Conservation (phyloP, 2,113 vertebrate species). For the Centropus unirufus region DNA sequence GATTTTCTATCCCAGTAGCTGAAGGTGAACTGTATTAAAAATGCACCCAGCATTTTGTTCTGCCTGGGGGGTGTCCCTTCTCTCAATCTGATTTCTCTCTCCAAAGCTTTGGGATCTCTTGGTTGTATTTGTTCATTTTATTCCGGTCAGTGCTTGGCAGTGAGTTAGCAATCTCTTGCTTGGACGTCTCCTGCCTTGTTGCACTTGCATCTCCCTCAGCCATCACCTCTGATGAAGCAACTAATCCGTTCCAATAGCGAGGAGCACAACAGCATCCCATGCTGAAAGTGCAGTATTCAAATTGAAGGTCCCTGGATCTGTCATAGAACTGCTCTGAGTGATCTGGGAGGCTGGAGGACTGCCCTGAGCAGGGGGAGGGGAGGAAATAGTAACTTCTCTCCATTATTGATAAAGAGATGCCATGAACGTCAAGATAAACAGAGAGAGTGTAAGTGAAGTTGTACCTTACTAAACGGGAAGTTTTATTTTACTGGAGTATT, state of each 20-base stretch:
- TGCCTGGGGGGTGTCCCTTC: background rate
- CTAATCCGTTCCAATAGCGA: background rate
- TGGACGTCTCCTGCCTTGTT: background rate
- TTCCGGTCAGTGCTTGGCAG: background rate
- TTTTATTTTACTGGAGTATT: background rate
- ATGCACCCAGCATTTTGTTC: background rate
- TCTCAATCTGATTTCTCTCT: too few species aligned
- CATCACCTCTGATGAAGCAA: background rate
- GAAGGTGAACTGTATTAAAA: background rate
- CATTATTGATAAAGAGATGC: background rate
- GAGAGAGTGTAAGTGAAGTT: background rate
- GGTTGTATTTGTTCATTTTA: background rate
- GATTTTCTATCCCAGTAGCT: background rate
- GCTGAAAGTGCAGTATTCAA: background rate
- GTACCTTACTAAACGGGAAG: background rate
- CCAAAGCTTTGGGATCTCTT: background rate
- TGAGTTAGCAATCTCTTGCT: background rate
- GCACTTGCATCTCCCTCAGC: background rate
- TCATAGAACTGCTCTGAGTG: background rate
- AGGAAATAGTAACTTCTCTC: background rate
- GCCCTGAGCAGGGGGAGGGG: background rate
- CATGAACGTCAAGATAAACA: background rate
- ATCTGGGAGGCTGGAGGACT: background rate
- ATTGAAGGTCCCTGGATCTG: background rate
- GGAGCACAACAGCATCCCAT: fast-evolving